phyloP scores from a whole-genome alignment of 1,140 invertebrate genomes.

The Anastatus disparis region DNA sequence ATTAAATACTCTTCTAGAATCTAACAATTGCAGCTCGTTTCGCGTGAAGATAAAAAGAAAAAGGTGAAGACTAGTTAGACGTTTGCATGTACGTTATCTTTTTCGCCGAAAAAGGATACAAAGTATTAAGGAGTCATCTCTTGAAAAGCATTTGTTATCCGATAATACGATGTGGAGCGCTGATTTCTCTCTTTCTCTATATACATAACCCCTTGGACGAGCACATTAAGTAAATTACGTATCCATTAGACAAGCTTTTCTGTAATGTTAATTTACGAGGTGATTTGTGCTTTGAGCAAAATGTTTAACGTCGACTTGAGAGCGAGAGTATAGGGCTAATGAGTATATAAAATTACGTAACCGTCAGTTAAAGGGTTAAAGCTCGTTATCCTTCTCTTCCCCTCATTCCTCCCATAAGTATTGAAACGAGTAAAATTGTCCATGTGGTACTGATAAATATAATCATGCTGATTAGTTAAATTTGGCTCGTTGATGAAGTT shows the following conservation, averaged over 20 bases:
- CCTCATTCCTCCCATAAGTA: too few species aligned
- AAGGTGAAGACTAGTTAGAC: neutral
- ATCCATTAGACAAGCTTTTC: conserved; percentile 25
- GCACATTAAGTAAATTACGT: conserved; percentile 34
- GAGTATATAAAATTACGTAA: neutral
- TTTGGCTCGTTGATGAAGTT: too few species aligned
- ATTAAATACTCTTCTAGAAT: neutral
- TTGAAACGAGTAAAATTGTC: too few species aligned
- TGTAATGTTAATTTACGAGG: conserved; percentile 23
- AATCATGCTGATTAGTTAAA: too few species aligned
- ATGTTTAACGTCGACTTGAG: too few species aligned
- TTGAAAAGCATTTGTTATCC: conserved; percentile 26
- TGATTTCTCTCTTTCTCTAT: conserved; percentile 20
- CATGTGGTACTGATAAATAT: too few species aligned
- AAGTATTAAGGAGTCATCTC: conserved; percentile 16
- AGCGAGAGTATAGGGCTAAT: conserved; percentile 1
- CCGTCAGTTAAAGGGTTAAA: too few species aligned
- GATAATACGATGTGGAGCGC: conserved; percentile 24
- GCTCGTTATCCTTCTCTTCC: too few species aligned
- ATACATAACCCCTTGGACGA: conserved; percentile 17
- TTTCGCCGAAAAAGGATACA: neutral
- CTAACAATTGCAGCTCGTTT: neutral
- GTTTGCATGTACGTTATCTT: conserved; percentile 28
- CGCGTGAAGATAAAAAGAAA: neutral
- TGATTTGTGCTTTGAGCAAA: conserved; percentile 5